A percentile compares a stretch with the other conserved stretches of the same genome.
Conservation (phyloP, 2,113 vertebrate genomes). For the Microtus pennsylvanicus region DNA sequence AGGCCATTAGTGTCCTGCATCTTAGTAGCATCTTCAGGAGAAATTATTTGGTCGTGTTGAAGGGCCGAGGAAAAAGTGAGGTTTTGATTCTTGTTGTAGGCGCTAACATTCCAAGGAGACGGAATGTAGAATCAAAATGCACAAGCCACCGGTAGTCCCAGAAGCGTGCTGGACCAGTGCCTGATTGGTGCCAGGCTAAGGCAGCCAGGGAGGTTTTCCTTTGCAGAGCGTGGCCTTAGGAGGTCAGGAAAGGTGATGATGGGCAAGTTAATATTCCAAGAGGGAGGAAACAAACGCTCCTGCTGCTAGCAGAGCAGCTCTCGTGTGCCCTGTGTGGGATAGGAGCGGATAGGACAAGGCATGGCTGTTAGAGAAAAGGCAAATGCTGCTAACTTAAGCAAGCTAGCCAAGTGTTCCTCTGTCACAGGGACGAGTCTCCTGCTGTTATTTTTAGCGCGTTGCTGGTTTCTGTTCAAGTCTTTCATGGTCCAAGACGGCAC, state of each 20-base stretch:
- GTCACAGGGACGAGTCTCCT: not conserved
- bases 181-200: not conserved
- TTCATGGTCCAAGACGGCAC: not conserved
- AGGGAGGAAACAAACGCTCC: not conserved
- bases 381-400: not conserved
- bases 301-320: not conserved
- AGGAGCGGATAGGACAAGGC: not conserved
- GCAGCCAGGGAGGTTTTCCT: not conserved
- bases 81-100: slow-evolving; percentile 58
- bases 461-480: not conserved
- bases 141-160: accelerated
- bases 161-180: not conserved
- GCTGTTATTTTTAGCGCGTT: not conserved
- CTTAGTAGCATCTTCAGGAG: not conserved
- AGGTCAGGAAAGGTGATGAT: not conserved
- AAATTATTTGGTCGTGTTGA: not conserved
- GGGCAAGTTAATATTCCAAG: not conserved
- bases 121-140: not conserved
- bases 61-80: not conserved
- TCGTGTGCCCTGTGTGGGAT: not conserved
- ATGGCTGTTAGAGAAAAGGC: not conserved
- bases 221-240: not conserved
- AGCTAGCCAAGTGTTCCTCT: not conserved
- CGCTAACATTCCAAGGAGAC: not conserved
- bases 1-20: no score